Evolutionary conservation across 2,113 vertebrate genomes (phyloP), one percentile per base, ranked within the genome.

Genomic region (Bagarius yarrelli): DNA sequence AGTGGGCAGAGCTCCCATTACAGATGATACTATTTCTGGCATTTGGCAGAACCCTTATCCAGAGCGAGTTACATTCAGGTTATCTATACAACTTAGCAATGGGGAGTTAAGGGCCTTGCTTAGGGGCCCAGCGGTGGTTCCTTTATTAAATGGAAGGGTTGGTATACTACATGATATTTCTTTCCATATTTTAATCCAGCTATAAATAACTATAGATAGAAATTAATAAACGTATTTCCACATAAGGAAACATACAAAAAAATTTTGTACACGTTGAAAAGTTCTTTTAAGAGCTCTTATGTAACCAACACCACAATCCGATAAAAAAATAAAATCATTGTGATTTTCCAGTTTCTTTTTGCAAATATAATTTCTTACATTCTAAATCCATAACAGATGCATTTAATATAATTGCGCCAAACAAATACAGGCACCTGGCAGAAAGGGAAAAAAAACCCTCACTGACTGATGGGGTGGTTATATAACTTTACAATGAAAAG

Each of bases 291-390:
- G 34, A 12, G 27, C 18, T 34, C 61, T 21, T 2, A 18, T 64
- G 9, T 64, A 64, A 5, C 23, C 53, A 55, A 25, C 60, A 34
- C 16, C n/a, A n/a, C n/a, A n/a, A n/a, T n/a, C n/a, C n/a, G n/a
- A n/a, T n/a, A n/a, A n/a, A n/a, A n/a, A n/a, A n/a, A n/a, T n/a
- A n/a, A 8, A 50, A 8, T 50, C 13, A 50, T 13, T 50, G 47
- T 50, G 47, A 8, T 50, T 5, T 50, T 50, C 13, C 47, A 8
- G 5, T 50, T 5, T 5, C 47, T 50, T 50, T 63, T 63, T 56
- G 30, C 19, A 15, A 74, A 30, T 73, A 40, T 50, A 32, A 74
- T 19, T 74, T 74, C 36, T 74, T 74, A 23, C 32, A 74, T 74
- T 74, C 36, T 36, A 74, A 74, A 56, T 16, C 21, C 55, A 40